A percentile compares a stretch with the other conserved stretches of the same genome.
These are phyloP conservation scores for Benitochromis conjunctus DNA, from an alignment of 2,113 vertebrate genomes.

Conservation along the genomic window DNA sequence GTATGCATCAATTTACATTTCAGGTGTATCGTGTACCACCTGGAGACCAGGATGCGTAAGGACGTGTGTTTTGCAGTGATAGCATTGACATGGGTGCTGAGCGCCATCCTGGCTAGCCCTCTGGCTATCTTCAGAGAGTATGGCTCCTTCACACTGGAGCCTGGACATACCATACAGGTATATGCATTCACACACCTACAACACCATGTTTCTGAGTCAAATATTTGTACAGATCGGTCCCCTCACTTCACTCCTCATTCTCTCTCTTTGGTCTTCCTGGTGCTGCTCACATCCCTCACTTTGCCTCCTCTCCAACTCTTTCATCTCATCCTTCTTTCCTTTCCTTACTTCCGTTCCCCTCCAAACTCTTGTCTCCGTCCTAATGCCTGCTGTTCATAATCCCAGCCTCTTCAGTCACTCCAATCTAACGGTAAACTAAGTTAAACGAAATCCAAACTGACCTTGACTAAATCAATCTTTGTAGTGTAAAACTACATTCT, in stretches of 20 bases:
- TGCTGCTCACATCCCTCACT: no score
- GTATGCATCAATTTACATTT: neutral
- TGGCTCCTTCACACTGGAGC: slow-evolving; percentile 80
- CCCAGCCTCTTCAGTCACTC: neutral
- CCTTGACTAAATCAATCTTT: neutral
- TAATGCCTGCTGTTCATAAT: neutral
- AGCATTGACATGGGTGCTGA: slow-evolving; percentile 85
- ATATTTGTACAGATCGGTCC: neutral
- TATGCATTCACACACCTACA: neutral
- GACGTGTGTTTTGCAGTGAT: slow-evolving; percentile 87
- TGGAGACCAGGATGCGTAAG: slow-evolving; percentile 93
- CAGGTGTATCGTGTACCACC: slow-evolving; percentile 90
- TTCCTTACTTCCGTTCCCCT: accelerated
- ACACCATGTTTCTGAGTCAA: neutral
- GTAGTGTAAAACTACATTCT: neutral
- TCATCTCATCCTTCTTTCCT: neutral
- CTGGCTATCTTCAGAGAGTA: slow-evolving; percentile 94
- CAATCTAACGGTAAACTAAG: neutral
- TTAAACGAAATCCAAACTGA: neutral
- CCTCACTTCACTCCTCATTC: no score
- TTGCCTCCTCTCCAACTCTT: no score
- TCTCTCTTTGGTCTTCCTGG: no score
- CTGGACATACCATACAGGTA: slow-evolving; percentile 82
- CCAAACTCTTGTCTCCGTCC: neutral
- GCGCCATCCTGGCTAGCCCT: slow-evolving; percentile 87